Percentiles rank a stretch among this genome's conserved stretches.
Evolutionary conservation across 2,888 invertebrate species (phyloP).

Genomic region (Drosophila mettleri): DNA sequence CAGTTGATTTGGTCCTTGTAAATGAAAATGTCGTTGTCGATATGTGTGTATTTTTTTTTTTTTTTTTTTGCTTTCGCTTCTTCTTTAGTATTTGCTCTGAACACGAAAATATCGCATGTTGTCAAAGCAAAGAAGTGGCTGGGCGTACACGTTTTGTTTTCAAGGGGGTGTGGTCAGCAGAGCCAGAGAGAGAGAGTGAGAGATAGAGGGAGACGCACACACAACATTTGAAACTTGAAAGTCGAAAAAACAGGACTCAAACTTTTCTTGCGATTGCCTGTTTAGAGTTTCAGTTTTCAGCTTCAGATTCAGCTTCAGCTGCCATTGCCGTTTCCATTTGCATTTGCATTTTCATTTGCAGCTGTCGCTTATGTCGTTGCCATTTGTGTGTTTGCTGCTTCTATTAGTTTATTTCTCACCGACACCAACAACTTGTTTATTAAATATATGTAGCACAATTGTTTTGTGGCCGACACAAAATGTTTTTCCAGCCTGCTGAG

Average conservation of each 20-base stretch:
- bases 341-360: constrained; percentile 36
- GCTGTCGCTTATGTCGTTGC: constrained; percentile 33
- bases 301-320: constrained; percentile 19
- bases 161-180: constrained; percentile 13
- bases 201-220: not conserved
- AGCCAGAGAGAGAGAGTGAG: not conserved
- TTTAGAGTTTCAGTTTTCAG: constrained; percentile 31
- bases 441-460: constrained; percentile 70
- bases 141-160: constrained; percentile 7
- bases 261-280: constrained; percentile 53
- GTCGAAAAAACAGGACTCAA: constrained; percentile 46
- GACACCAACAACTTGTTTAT: constrained; percentile 60
- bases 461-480: constrained; percentile 63
- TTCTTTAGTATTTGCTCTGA: not conserved
- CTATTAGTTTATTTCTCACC: constrained; percentile 41
- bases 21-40: constrained; percentile 52
- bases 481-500: constrained; percentile 44
- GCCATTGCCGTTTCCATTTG: constrained; percentile 14
- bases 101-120: constrained; percentile 10
- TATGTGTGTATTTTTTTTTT: not conserved
- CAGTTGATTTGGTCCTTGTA: constrained; percentile 54
- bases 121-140: constrained; percentile 28
- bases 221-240: constrained; percentile 49
- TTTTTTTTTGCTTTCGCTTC: not conserved
- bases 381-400: constrained; percentile 26